Conservation (phyloP, 64 coral and sea anemone species). For the Pocillopora damicornis region DNA sequence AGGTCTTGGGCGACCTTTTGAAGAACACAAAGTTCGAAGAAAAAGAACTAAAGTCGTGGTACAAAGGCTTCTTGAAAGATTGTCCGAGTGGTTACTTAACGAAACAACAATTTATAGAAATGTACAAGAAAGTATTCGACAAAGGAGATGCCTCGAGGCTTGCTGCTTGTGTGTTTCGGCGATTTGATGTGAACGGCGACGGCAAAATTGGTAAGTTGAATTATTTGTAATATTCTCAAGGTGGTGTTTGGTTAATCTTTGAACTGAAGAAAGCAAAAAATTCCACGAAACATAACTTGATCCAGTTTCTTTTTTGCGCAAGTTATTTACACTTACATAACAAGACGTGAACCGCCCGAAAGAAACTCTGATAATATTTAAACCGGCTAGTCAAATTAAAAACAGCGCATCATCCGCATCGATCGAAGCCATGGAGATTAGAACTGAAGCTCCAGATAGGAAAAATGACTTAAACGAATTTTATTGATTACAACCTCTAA, state of each 20-base stretch:
- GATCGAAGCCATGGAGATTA: background rate
- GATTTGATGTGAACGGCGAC: conserved; percentile 94
- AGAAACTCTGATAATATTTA: background rate
- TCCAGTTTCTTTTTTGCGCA: conserved; percentile 4
- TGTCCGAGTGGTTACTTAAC: conserved; percentile 88
- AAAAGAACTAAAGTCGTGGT: conserved; percentile 94
- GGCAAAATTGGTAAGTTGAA: conserved; percentile 89
- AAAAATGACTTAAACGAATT: background rate
- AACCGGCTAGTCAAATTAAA: conserved; percentile 23
- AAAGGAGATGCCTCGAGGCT: conserved; percentile 92
- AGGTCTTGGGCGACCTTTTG: conserved; percentile 80
- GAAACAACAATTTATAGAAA: conserved; percentile 91
- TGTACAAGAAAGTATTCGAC: conserved; percentile 97
- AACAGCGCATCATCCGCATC: background rate
- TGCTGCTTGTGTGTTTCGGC: conserved; percentile 87
- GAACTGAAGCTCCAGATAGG: background rate
- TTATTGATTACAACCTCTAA: conserved; percentile 2
- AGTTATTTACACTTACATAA: conserved; percentile 20
- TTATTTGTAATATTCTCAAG: conserved; percentile 12
- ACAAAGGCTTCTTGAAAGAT: conserved; percentile 94
- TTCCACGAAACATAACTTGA: background rate
- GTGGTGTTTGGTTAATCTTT: background rate
- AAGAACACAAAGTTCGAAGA: conserved; percentile 94
- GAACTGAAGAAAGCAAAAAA: background rate
- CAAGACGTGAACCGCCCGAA: background rate